Conservation (phyloP, 2,888 invertebrate genomes). For the Xanthorhoe designata region DNA sequence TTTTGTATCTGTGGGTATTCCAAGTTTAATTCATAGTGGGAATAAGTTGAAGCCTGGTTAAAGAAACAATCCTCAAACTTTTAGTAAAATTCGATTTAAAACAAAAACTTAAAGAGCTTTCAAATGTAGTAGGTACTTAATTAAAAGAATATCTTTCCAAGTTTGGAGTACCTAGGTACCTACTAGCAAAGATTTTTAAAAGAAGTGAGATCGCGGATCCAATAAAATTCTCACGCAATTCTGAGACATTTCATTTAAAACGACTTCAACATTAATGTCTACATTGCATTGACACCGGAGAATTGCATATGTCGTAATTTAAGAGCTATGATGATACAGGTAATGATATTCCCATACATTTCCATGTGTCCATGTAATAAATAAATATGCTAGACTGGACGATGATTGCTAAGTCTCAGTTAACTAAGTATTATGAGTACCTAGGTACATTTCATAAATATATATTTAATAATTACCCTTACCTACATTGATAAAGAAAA, state of each 20-base stretch:
- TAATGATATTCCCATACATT: constrained; percentile 34
- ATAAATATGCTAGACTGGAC: not conserved
- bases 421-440: too few relatives aligned
- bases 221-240: not conserved
- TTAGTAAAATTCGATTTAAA: too few relatives aligned
- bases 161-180: too few relatives aligned
- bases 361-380: constrained; percentile 9
- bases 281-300: constrained; percentile 12
- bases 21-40: too few relatives aligned
- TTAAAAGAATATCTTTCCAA: too few relatives aligned
- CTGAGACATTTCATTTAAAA: not conserved
- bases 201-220: not conserved
- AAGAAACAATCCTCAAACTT: too few relatives aligned
- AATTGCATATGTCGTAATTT: constrained; percentile 26
- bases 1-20: too few relatives aligned
- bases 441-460: too few relatives aligned
- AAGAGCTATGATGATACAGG: constrained; percentile 7
- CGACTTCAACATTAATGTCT: not conserved
- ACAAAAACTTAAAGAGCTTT: too few relatives aligned
- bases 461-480: too few relatives aligned
- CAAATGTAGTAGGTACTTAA: too few relatives aligned
- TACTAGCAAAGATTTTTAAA: not conserved
- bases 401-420: not conserved
- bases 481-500: not conserved
- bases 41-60: too few relatives aligned